phyloP scores from a whole-genome alignment of 2,797 vertebrate species.

The Mus minutoides region DNA sequence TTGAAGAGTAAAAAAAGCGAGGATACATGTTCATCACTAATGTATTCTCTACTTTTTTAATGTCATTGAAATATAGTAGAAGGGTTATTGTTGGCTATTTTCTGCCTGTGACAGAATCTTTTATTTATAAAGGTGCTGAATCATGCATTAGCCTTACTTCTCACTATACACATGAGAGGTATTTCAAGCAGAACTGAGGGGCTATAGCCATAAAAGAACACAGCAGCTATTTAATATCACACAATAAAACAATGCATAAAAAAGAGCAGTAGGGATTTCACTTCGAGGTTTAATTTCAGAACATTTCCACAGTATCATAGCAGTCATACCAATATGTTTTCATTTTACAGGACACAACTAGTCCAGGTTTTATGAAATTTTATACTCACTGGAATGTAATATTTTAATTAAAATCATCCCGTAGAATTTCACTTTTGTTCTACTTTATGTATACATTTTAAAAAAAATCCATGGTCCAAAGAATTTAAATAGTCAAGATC shows the following conservation, averaged over 20 bases:
- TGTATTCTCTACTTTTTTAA: slow-evolving; percentile 62
- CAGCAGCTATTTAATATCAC: slow-evolving; percentile 67
- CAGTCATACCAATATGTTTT: slow-evolving; percentile 65
- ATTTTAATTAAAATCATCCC: not conserved
- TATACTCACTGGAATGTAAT: not conserved
- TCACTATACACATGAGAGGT: slow-evolving; percentile 60
- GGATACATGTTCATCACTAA: slow-evolving; percentile 24
- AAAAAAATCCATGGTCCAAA: not conserved
- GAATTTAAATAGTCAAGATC: not conserved
- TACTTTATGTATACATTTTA: not conserved
- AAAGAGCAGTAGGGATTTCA: slow-evolving; percentile 52
- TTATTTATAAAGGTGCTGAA: slow-evolving; percentile 73
- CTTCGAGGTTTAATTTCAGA: slow-evolving; percentile 73
- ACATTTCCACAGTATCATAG: slow-evolving; percentile 63
- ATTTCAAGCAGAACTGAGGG: slow-evolving; percentile 70
- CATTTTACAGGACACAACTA: slow-evolving; percentile 45
- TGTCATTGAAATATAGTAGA: slow-evolving; percentile 66
- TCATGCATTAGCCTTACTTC: slow-evolving; percentile 73
- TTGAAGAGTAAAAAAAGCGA: slow-evolving; percentile 39
- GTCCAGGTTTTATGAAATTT: not conserved
- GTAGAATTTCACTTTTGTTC: not conserved
- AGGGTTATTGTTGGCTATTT: slow-evolving; percentile 71
- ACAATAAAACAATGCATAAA: slow-evolving; percentile 52
- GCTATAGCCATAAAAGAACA: slow-evolving; percentile 47
- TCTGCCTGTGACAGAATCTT: slow-evolving; percentile 74